Conservation (phyloP, 2,888 invertebrate species). For the Nasonovia ribisnigri region DNA sequence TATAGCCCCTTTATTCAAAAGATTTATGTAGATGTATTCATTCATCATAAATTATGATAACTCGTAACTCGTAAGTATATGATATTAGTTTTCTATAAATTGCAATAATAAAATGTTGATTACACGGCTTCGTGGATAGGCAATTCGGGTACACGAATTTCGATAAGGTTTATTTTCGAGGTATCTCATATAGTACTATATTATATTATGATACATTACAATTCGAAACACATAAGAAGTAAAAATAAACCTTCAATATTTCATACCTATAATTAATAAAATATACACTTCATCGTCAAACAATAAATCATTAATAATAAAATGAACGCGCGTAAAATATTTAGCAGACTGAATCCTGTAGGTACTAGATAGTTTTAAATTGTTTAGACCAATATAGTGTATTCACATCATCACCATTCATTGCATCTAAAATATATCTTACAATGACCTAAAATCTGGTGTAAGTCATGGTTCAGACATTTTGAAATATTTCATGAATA, state of each 20-base stretch:
- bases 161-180: background rate
- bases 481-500: conserved; percentile 31
- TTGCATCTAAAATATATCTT: background rate
- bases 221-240: background rate
- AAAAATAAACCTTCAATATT: background rate
- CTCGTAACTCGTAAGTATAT: background rate
- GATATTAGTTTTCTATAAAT: background rate
- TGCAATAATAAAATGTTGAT: background rate
- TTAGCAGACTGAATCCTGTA: background rate
- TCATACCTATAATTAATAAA: background rate
- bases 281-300: background rate
- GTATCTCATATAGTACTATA: conserved; percentile 10
- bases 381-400: background rate
- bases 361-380: background rate
- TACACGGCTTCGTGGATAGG: background rate
- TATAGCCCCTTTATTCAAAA: background rate
- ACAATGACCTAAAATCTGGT: conserved; percentile 8
- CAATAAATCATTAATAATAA: background rate
- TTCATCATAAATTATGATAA: no score
- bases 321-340: background rate
- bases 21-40: background rate
- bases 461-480: background rate
- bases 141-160: background rate
- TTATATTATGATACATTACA: background rate
- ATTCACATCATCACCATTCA: background rate